Base-by-base conservation (phyloP, 2,797 vertebrate species). In the Epinephelus awoara region DNA sequence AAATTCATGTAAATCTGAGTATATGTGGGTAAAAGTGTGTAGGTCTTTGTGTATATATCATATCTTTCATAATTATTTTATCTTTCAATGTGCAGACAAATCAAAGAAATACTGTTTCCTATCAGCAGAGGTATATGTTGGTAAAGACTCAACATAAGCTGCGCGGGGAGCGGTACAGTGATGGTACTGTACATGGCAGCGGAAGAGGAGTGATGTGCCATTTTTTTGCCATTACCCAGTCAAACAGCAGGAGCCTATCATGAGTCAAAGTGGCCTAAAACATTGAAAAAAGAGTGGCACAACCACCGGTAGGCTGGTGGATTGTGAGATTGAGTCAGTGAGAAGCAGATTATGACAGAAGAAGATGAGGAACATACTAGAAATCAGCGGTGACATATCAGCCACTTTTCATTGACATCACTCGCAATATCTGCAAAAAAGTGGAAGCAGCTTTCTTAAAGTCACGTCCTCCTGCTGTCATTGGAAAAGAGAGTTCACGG, bases 401-500 rank as follows among this genome's bases (percentile, higher is more conserved):
- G n/a, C 27, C 40, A 13, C 10, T 34, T 52, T 40, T 55, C 1
- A 29, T 29, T 50, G 19, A 23, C 25, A 23, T 66, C 23, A 38
- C 25, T 40, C 6, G 2, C 17, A 55, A 23, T 21, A 56, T 63
- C 58, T 55, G n/a, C 40, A 61, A 19, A 68, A 62, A 55, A n/a
- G 2, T 2, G 4, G 58, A 56, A 56, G 54, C 14, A 71, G 57
- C 42, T 58, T 54, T 65, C 34, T 72, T 38, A 71, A 77, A 51
- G 75, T 69, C 38, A 13, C n/a, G 12, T 51, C 54, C 68, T 68
- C 34, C 34, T 18, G 4, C 21, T 52, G 58, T 75, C 70, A 50
- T 23, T 4, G 1, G n/a, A 38, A 54, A 69, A 58, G 61, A 76
- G 46, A 70, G 57, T 62, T 75, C 56, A 56, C 17, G 8, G 83